Evolutionary conservation across 2,797 vertebrate genomes (phyloP), one percentile per base, ranked within the genome.

Genomic region (Podarcis lilfordi): DNA sequence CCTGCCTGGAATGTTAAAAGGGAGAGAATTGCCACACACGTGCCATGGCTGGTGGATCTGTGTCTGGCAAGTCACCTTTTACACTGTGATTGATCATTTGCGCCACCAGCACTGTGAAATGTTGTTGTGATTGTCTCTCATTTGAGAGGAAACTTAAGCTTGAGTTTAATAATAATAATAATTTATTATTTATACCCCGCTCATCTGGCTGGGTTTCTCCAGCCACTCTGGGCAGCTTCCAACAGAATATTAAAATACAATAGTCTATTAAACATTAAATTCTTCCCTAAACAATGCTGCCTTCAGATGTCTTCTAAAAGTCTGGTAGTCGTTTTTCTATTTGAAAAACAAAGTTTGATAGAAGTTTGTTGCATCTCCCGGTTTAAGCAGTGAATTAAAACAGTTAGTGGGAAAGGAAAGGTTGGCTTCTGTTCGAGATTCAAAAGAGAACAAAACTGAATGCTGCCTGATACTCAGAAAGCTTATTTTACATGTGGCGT

Each of bases 401-500:
- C 11, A 32, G 4, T n/a, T 43, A 25, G 25, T 55, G 27, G 55
- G 32, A 71, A 59, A 78, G 69, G 37, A 80, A 88, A 82, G 5
- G 25, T 50, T 29, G 15, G 78, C 8, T 74, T 82, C 23, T n/a
- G 17, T 32, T 77, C 59, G 72, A 76, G 35, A 80, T 85, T 74
- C n/a, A 75, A 32, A 89, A n/a, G 61, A 19, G 59, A 10, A 25
- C 61, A 77, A 35, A 68, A 83, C 6, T 76, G 43, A 19, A 87
- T 50, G 40, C n/a, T 75, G 23, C 80, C 59, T 87, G 10, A 85
- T 43, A 17, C 75, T 72, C 3, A 64, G 35, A 35, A 35, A 8
- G 5, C 80, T 86, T 89, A 27, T 91, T 89, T 74, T 9, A 35
- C 4, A 59, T 85, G 25, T 37, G 43, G 10, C 78, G 5, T 82